Conservation (phyloP, 2,797 vertebrate species). For the Orientallactaga sibirica region DNA sequence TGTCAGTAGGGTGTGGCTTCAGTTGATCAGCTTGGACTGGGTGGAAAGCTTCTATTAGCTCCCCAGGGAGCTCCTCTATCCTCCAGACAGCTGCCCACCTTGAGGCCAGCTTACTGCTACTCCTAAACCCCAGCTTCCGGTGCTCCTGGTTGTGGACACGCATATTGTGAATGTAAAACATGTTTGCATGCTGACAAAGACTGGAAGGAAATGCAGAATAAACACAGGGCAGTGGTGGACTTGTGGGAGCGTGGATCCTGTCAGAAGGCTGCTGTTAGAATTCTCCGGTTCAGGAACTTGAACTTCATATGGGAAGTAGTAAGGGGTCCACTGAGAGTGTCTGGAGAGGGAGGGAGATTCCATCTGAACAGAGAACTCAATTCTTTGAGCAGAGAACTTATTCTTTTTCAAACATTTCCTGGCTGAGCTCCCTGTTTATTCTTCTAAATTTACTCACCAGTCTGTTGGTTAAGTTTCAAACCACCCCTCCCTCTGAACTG, state of each 20-base stretch:
- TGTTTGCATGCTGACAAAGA: fast-evolving
- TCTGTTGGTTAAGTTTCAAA: not conserved
- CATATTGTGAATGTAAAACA: fast-evolving
- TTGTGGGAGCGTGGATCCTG: not conserved
- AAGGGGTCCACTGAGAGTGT: not conserved
- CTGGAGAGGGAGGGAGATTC: not conserved
- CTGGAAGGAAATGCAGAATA: not conserved
- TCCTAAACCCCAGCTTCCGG: not conserved
- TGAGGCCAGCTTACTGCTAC: not conserved
- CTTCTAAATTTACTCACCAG: not conserved
- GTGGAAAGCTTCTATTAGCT: too few relatives aligned
- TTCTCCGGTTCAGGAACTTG: not conserved
- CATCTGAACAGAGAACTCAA: not conserved
- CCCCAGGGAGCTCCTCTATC: fast-evolving
- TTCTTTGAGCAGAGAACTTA: not conserved
- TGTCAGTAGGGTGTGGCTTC: not conserved
- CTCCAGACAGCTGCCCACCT: not conserved
- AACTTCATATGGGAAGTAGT: not conserved
- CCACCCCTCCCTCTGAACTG: not conserved
- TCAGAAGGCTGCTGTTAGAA: not conserved
- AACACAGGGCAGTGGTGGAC: fast-evolving
- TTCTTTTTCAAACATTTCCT: not conserved
- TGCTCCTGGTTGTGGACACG: not conserved
- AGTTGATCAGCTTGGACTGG: not conserved
- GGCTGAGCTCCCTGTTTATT: not conserved